phyloP scores from a whole-genome alignment of 2,888 invertebrate genomes.

The Empis livida region DNA sequence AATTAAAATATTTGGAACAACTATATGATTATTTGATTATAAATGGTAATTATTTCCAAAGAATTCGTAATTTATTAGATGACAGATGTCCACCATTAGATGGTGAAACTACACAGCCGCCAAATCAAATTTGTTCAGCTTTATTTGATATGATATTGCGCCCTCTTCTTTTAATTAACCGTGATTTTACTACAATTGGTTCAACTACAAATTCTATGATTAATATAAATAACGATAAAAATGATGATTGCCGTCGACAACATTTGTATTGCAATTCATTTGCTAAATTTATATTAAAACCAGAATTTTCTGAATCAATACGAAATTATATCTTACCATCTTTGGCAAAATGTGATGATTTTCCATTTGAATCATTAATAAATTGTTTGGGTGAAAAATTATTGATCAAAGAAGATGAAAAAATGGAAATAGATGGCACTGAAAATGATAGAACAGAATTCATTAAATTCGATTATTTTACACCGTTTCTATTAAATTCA shows the following conservation, averaged over 20 bases:
- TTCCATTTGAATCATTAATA: slow-evolving; percentile 42
- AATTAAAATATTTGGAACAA: slow-evolving; percentile 21
- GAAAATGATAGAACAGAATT: slow-evolving; percentile 8
- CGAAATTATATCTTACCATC: slow-evolving; percentile 59
- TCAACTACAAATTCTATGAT: slow-evolving; percentile 10
- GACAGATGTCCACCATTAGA: slow-evolving; percentile 53
- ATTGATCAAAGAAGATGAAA: slow-evolving; percentile 23
- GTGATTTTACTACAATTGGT: slow-evolving; percentile 13
- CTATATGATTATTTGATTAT: slow-evolving; percentile 31
- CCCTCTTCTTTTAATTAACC: slow-evolving; percentile 48
- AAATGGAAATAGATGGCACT: slow-evolving; percentile 16
- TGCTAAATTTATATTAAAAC: slow-evolving; percentile 51
- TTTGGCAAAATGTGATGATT: slow-evolving; percentile 39
- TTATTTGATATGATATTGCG: slow-evolving; percentile 62
- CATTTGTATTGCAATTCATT: slow-evolving; percentile 34
- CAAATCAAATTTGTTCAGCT: slow-evolving; percentile 58
- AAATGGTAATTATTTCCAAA: slow-evolving; percentile 48
- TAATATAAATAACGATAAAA: neutral
- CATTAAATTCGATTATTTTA: slow-evolving; percentile 16
- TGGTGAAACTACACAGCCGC: slow-evolving; percentile 52
- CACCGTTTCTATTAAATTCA: slow-evolving; percentile 29
- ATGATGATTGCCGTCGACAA: neutral
- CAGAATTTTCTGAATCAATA: slow-evolving; percentile 52
- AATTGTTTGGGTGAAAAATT: slow-evolving; percentile 35
- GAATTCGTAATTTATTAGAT: slow-evolving; percentile 57